These are phyloP conservation scores for Amaurobius ferox DNA, from an alignment of 2,888 invertebrate species.

Conservation along the genomic window DNA sequence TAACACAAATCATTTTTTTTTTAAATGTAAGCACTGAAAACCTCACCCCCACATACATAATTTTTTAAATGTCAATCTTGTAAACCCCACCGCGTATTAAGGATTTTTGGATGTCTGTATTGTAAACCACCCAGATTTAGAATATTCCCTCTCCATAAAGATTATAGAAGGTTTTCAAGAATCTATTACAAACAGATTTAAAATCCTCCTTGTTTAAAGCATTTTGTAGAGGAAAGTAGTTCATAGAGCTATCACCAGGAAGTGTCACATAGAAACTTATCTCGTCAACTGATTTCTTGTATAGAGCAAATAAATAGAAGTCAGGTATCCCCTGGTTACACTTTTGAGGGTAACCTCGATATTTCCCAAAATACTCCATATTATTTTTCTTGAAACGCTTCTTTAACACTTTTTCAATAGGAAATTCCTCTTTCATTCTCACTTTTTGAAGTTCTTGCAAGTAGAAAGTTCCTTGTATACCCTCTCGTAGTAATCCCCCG, in stretches of 20 bases:
- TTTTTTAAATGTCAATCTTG: too few species aligned
- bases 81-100: too few species aligned
- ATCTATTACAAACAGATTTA: too few species aligned
- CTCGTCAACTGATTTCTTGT: constrained; percentile 5
- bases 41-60: too few species aligned
- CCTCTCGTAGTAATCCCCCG: constrained; percentile 9
- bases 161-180: too few species aligned
- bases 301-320: constrained; percentile 12
- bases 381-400: background rate
- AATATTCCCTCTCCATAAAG: too few species aligned
- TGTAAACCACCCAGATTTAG: too few species aligned
- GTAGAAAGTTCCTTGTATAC: constrained; percentile 28
- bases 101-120: too few species aligned
- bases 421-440: background rate
- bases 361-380: constrained; percentile 25
- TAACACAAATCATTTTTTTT: too few species aligned
- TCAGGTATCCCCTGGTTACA: constrained; percentile 29
- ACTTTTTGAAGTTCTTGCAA: constrained; percentile 42
- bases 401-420: constrained; percentile 37
- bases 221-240: too few species aligned
- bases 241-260: background rate
- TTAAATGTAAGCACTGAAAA: too few species aligned
- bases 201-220: too few species aligned
- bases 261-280: constrained; percentile 40
- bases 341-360: background rate